A percentile compares a stretch with the other conserved stretches of the same genome.
phyloP scores from a whole-genome alignment of 2,797 vertebrate genomes.

The Euphonia xanthogaster region DNA sequence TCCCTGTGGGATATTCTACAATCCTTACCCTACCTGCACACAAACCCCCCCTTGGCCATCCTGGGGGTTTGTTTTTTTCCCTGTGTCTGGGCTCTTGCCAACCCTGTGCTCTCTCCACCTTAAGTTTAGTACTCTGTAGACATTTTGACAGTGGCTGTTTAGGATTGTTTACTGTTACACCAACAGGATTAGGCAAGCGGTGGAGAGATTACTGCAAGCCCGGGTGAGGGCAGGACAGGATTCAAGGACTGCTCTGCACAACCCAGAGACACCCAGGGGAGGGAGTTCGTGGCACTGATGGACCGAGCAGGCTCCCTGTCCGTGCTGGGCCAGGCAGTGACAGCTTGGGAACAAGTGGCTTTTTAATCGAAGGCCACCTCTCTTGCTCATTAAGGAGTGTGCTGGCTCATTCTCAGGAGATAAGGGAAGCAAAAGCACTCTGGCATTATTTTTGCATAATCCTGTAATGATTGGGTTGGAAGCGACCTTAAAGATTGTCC shows the following conservation, averaged over 20 bases:
- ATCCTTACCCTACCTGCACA: neutral
- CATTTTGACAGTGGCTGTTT: neutral
- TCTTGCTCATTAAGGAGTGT: neutral
- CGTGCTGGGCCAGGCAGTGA: neutral
- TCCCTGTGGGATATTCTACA: neutral
- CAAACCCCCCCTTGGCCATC: neutral
- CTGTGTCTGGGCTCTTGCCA: neutral
- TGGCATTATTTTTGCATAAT: neutral
- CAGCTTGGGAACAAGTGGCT: neutral
- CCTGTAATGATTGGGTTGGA: neutral
- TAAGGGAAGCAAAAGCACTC: neutral
- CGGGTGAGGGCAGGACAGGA: neutral
- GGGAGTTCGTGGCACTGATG: neutral
- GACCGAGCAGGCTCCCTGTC: accelerated
- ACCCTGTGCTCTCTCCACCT: neutral
- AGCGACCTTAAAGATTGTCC: neutral
- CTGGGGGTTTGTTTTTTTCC: neutral
- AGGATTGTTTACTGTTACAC: neutral
- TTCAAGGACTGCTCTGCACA: neutral
- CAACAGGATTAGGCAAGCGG: neutral
- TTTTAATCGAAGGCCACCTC: neutral
- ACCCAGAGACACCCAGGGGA: neutral
- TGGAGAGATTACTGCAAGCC: neutral
- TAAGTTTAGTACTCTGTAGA: neutral
- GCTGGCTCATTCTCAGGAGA: neutral